Percentiles rank a stretch among this genome's conserved stretches.
Conservation (phyloP, 2,888 invertebrate species). For the Scelioninae gen. 1 region DNA sequence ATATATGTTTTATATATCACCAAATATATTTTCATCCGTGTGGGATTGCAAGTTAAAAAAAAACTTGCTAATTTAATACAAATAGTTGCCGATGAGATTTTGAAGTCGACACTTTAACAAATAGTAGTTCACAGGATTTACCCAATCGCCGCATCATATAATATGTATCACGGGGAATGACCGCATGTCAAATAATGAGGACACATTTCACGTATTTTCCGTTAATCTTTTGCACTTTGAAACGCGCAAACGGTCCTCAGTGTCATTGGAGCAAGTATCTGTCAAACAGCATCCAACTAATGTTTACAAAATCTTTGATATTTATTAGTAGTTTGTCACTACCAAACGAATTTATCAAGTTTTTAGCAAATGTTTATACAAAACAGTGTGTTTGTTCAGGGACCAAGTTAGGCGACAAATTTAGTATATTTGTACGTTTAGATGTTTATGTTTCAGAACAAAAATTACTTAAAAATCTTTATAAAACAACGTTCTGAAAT, state of each 20-base stretch:
- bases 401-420: not conserved
- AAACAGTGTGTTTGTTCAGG: conserved; percentile 29
- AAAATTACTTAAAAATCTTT: too few relatives aligned
- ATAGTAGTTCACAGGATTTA: conserved; percentile 24
- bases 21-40: too few relatives aligned
- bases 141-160: conserved; percentile 27
- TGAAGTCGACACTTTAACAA: conserved; percentile 33
- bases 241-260: conserved; percentile 9
- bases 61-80: conserved; percentile 43
- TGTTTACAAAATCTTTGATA: conserved; percentile 53
- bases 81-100: conserved; percentile 33
- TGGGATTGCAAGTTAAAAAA: conserved; percentile 24
- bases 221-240: conserved; percentile 36
- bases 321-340: conserved; percentile 37
- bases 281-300: conserved; percentile 29
- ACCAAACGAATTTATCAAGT: conserved; percentile 32
- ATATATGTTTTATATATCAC: too few relatives aligned
- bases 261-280: conserved; percentile 16
- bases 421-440: not conserved
- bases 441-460: not conserved
- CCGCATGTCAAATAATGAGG: conserved; percentile 38
- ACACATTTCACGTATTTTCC: conserved; percentile 10
- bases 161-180: conserved; percentile 23
- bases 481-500: too few relatives aligned
- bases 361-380: conserved; percentile 37